Base-by-base conservation (phyloP, 2,797 vertebrate genomes). In the Bradypodion pumilum region DNA sequence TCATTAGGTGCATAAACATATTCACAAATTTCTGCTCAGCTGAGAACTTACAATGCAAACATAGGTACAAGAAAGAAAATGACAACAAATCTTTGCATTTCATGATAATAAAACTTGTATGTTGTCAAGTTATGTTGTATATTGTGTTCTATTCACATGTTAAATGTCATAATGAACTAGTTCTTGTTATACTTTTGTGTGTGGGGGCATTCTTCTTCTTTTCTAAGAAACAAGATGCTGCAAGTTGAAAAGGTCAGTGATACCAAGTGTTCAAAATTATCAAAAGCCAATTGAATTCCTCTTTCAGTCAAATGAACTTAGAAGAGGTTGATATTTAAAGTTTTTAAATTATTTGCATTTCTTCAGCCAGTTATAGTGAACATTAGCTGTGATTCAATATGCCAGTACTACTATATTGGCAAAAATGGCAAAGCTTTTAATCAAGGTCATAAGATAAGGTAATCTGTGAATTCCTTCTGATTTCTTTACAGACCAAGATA, bases 231-330 rank as follows among this genome's bases (percentile, higher is more conserved):
- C 52, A 93, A 70, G 63, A 86, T 90, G n/a, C n/a, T n/a, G n/a
- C n/a, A 89, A 91, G 5, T 81, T 85, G 77, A 93, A 92, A 94
- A 94, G 78, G 89, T 93, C 90, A 94, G 3, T 29, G 76, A 90
- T 88, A 92, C 5, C 80, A 93, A 59, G 78, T 87, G 82, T 92
- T 89, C 74, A 91, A 7, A 65, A 81, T 94, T 91, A 89, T 56
- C 88, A 86, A 90, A 84, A 82, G 85, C 72, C 86, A 92, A 88
- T 91, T 92, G 92, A 86, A 94, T 94, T 93, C 86, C 6, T 91
- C 88, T 88, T 83, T 73, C 42, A 88, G 70, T 87, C 60, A 94
- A 93, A 88, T 81, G 32, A 91, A 90, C 81, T 91, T 92, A 91
- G 73, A 94, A 88, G 7, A 79, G 66, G 13, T 85, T 87, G 60